Base-by-base conservation (phyloP, 1,140 invertebrate genomes). In the Subanguina moxae region DNA sequence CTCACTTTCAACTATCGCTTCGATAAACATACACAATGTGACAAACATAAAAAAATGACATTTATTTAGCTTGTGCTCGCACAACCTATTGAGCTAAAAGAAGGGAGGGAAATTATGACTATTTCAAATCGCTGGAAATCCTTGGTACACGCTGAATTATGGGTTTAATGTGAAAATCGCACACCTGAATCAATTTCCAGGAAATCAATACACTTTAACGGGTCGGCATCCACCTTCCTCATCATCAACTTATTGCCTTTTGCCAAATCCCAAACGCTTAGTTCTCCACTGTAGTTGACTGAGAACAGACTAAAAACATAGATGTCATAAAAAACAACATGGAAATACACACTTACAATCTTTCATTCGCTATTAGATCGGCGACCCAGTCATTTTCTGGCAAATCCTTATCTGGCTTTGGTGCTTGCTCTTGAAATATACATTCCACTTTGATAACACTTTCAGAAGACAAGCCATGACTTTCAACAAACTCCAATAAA, bases 401-500 rank as follows among this genome's bases (percentile, higher is more conserved):
- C 28, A 80, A 46, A 67, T 76, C 74, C 23, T 72, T 59, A 28
- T 73, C 32, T 0, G 78, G 78, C 27, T 68, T 63, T 5, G 78
- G 78, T 11, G 78, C 72, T 3, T 67, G 72, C 13, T 68, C 56
- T 43, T 71, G 64, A n/a, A 70, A 23, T 21, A 80, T 72, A 32
- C 80, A 80, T 61, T 80, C 80, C 7, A 80, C 61, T 58, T 72
- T 64, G 1, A 80, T 28, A 45, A 80, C 67, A 1, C 62, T 67
- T 71, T 80, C 78, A 52, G 65, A 62, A 7, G 67, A 70, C n/a
- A 80, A 45, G 38, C 69, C 59, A 52, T 77, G 64, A 19, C 65
- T 65, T 17, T 75, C 72, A 28, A 80, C 72, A 57, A 76, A 77
- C 19, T 80, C 79, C 13, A 65, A 52, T n/a, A 80, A 52, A 21